Evolutionary conservation across 2,113 vertebrate genomes (phyloP), one percentile per base, ranked within the genome.

Genomic region (Anguilla japonica): DNA sequence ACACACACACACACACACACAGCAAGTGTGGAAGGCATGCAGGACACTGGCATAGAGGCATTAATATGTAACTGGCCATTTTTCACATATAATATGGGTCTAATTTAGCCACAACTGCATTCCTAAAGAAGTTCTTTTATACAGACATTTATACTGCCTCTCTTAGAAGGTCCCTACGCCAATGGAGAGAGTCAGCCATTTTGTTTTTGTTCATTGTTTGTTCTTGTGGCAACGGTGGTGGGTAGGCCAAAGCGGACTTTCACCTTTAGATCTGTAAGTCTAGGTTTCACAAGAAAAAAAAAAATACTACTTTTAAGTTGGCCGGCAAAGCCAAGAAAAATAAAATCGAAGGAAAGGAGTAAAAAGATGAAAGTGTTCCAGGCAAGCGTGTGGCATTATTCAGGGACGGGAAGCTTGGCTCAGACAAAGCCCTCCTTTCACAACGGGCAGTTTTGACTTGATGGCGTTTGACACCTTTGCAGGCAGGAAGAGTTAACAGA

Each of bases 71-170:
- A 43, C 81, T 81, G 84, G 46, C 40, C 79, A 79, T 82, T 87
- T 53, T 71, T 20, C 87, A 89, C 88, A 79, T 60, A 84, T 81
- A 88, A 91, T 91, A 92, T 90, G 90, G 90, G 88, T 93, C 92
- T 92, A 93, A 90, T 90, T 20, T 50, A 83, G 46, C 43, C 41
- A 83, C 90, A 85, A 87, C 75, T 95, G 95, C 95, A 95, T 95
- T 94, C 93, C 89, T 92, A 91, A 43, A 86, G 87, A 91, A 89
- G 56, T 71, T 87, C 40, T 43, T 87, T 91, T 91, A 84, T 78
- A 67, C 60, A 67, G 20, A 83, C 15, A 57, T 67, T 75, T 87
- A 87, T 91, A 92, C 91, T 87, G 89, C 89, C 46, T 78, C 93
- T 88, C 90, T 92, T 90, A 87, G 50, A 91, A 85, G 88, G 90